Evolutionary conservation across 2,888 invertebrate species (phyloP).

Genomic region (Drosophila peninsularis): DNA sequence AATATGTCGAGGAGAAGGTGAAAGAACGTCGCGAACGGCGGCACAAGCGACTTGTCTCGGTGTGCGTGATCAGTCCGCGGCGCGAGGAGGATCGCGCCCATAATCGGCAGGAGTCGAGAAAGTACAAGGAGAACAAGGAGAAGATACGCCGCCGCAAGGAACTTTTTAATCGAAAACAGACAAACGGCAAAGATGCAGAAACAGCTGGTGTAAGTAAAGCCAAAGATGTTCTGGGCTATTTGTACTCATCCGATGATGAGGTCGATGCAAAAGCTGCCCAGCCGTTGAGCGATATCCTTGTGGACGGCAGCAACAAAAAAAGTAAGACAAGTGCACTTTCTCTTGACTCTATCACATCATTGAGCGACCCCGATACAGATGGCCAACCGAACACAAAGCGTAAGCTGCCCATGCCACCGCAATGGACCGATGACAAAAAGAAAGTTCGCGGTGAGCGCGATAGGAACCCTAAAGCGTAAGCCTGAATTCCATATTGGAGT

Average conservation of each 20-base stretch:
- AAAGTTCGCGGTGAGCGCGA: slow-evolving; percentile 44
- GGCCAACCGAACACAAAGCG: slow-evolving; percentile 23
- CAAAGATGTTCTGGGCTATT: slow-evolving; percentile 50
- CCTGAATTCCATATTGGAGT: too few relatives aligned
- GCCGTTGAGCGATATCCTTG: slow-evolving; percentile 71
- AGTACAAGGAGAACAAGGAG: slow-evolving; percentile 92
- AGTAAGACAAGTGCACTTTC: background rate
- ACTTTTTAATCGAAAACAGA: slow-evolving; percentile 58
- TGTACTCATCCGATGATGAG: slow-evolving; percentile 54
- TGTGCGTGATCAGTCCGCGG: slow-evolving; percentile 90
- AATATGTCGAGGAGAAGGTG: slow-evolving; percentile 84
- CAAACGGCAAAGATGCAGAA: background rate
- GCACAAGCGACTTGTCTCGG: slow-evolving; percentile 86
- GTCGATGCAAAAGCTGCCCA: slow-evolving; percentile 3
- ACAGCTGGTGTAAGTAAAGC: background rate
- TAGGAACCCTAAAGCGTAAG: slow-evolving; percentile 40
- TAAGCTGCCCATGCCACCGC: slow-evolving; percentile 36
- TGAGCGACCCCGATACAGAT: background rate
- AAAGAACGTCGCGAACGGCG: slow-evolving; percentile 86
- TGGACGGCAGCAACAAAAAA: slow-evolving; percentile 59
- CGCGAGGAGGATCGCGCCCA: slow-evolving; percentile 91
- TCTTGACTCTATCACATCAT: slow-evolving; percentile 22
- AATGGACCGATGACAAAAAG: slow-evolving; percentile 16
- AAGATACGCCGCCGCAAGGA: slow-evolving; percentile 87
- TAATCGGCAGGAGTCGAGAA: slow-evolving; percentile 89